phyloP scores from a whole-genome alignment of 2,888 invertebrate species.

The Orthonevra nobilis region DNA sequence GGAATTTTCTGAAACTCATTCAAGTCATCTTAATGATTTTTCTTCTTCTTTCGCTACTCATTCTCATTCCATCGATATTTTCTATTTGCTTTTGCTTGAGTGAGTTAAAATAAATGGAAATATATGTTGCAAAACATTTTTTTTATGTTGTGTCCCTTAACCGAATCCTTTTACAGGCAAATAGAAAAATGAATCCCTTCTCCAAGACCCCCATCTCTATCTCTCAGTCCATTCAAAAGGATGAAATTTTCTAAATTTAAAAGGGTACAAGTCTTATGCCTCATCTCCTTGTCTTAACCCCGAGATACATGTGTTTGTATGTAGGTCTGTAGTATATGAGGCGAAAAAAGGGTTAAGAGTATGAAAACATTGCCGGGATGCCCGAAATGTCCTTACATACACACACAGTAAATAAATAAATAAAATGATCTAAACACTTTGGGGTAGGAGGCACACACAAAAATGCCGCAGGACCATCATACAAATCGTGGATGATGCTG shows the following conservation, averaged over 20 bases:
- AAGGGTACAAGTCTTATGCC: slow-evolving; percentile 22
- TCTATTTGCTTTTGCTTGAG: slow-evolving; percentile 56
- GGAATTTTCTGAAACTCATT: slow-evolving; percentile 53
- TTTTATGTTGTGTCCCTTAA: slow-evolving; percentile 35
- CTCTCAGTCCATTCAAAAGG: slow-evolving; percentile 2
- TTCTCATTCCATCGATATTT: slow-evolving; percentile 31
- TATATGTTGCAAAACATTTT: slow-evolving; percentile 64
- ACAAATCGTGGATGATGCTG: neutral
- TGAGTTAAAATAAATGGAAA: slow-evolving; percentile 58
- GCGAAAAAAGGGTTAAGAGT: slow-evolving; percentile 59
- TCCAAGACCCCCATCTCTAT: neutral
- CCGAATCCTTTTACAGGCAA: neutral
- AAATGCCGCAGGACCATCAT: slow-evolving; percentile 47
- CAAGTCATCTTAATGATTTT: slow-evolving; percentile 67
- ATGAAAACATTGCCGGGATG: slow-evolving; percentile 51
- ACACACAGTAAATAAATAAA: slow-evolving; percentile 56
- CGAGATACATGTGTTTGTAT: neutral
- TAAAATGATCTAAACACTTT: slow-evolving; percentile 59
- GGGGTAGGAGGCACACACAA: slow-evolving; percentile 10
- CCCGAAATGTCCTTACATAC: slow-evolving; percentile 51
- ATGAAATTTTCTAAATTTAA: slow-evolving; percentile 63
- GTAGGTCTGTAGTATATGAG: slow-evolving; percentile 22
- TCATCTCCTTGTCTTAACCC: neutral
- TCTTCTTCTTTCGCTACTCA: slow-evolving; percentile 51
- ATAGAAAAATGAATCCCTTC: slow-evolving; percentile 27